phyloP scores from a whole-genome alignment of 1,140 invertebrate species.

The Eriosoma lanigerum region DNA sequence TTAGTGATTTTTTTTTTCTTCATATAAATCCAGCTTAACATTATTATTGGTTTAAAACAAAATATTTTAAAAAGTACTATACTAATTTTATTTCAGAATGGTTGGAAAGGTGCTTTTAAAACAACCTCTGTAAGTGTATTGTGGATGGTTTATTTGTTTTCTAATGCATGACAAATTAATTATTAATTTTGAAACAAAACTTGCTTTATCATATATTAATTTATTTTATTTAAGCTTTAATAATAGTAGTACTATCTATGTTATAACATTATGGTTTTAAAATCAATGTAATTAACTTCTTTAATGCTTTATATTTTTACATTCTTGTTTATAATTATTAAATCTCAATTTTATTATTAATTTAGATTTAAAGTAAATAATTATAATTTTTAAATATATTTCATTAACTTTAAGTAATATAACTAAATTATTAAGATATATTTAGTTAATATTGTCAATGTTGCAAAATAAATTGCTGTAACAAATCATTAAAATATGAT shows the following conservation, averaged over 20 bases:
- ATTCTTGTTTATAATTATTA: too few relatives aligned
- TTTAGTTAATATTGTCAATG: too few relatives aligned
- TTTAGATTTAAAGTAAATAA: too few relatives aligned
- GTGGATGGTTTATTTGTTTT: not conserved
- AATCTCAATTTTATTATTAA: too few relatives aligned
- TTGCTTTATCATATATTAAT: not conserved
- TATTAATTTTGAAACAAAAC: not conserved
- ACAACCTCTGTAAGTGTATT: constrained; percentile 62
- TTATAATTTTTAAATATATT: too few relatives aligned
- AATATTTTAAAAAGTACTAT: constrained; percentile 52
- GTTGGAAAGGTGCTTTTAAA: constrained; percentile 73
- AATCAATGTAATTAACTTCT: not conserved
- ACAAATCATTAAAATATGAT: too few relatives aligned
- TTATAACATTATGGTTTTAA: not conserved
- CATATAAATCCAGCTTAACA: not conserved
- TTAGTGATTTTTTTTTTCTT: too few relatives aligned
- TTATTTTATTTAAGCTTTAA: not conserved
- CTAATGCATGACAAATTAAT: not conserved
- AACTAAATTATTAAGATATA: too few relatives aligned
- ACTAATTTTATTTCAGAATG: constrained; percentile 61
- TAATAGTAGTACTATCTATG: too few relatives aligned
- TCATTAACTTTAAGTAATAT: too few relatives aligned
- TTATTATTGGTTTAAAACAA: not conserved
- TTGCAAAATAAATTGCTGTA: not conserved
- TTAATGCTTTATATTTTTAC: not conserved